Base-by-base conservation (phyloP, 2,888 invertebrate species). In the Julus scanicus region DNA sequence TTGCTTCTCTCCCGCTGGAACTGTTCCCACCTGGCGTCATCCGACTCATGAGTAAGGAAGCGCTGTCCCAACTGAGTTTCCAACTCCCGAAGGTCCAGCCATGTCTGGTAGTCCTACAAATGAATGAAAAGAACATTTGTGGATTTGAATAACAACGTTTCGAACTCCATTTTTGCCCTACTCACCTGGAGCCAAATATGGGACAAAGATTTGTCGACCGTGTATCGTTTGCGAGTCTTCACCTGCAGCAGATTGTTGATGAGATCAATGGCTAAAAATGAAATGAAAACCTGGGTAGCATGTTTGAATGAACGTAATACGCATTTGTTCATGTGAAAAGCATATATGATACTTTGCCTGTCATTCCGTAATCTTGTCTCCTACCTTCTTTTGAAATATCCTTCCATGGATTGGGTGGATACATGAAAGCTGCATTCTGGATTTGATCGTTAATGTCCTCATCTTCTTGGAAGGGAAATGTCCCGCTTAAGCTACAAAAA, bases 401-500 rank as follows among this genome's bases (percentile, higher is more conserved):
- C 91, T 97, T 96, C 99, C 99, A 99, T 0, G 99, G 99, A 92
- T 95, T 95, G 39, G 98, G 97, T 83, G 99, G 99, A 94, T 99
- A 99, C 99, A 99, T 99, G 93, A 99, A 99, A 88, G 98, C 98
- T 53, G 99, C 99, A 94, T 99, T 99, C 93, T 99, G 98, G 90
- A 99, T 99, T 93, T 99, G 99, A 93, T 99, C 99, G 93, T 98
- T 97, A 91, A 99, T 99, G 92, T 99, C 99, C 93, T 99, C 99
- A 93, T 99, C 99, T 93, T 99, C 99, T 93, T 99, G 99, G 93
- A 99, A 99, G 53, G 99, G 99, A 93, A 99, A 99, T 0, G 99
- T 99, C 89, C 99, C 99, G 91, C 98, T 98, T 85, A 99, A 94
- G 90, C 98, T 98, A 29, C n/a, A 5, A 8, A 71, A 71, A 71